phyloP scores from a whole-genome alignment of 2,888 invertebrate species.

The Bellardia bayeri region DNA sequence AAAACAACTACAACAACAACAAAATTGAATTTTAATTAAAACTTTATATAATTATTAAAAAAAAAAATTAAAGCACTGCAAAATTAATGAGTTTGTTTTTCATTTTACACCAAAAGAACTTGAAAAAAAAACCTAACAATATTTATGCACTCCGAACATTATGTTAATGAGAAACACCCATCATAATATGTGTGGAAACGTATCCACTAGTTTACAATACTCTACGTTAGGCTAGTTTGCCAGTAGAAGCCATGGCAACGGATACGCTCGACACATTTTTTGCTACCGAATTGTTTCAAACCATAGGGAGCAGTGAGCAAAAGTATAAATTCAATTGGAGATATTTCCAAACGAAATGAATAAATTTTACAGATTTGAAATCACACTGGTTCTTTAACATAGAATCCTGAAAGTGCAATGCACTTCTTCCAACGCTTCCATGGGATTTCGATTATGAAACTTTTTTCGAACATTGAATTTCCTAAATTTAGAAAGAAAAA shows the following conservation, averaged over 20 bases:
- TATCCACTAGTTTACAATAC: too few relatives aligned
- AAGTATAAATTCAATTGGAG: background rate
- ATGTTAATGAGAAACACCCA: conserved; percentile 47
- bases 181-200: conserved; percentile 5
- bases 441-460: too few relatives aligned
- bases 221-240: background rate
- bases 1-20: conserved; percentile 17
- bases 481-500: too few relatives aligned
- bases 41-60: conserved; percentile 58
- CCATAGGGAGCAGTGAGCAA: background rate
- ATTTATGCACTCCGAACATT: background rate
- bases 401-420: too few relatives aligned
- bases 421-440: too few relatives aligned
- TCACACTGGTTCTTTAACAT: too few relatives aligned
- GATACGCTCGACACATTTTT: conserved; percentile 18
- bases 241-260: background rate
- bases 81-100: conserved; percentile 53
- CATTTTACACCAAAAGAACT: background rate
- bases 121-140: conserved; percentile 3
- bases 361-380: too few relatives aligned
- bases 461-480: too few relatives aligned
- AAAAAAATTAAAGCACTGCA: conserved; percentile 52
- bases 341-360: too few relatives aligned
- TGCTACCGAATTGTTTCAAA: background rate
- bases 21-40: conserved; percentile 67